phyloP scores from a whole-genome alignment of 1,140 invertebrate genomes.

The Odontomachus brunneus region DNA sequence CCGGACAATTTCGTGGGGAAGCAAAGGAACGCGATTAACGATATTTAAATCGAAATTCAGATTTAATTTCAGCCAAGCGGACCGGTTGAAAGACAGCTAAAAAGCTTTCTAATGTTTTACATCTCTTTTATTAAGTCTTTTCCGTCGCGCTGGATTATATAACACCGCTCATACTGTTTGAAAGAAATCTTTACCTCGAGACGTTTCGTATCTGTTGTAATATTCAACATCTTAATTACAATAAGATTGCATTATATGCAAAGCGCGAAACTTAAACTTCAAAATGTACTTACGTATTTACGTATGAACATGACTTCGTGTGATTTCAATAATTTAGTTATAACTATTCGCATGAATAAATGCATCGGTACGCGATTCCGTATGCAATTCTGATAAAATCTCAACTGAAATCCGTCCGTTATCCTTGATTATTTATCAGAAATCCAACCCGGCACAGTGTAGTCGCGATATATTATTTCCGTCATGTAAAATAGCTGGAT shows the following conservation, averaged over 20 bases:
- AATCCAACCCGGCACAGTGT: not conserved
- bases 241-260: not conserved
- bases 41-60: slow-evolving; percentile 23
- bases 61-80: not conserved
- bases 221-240: not conserved
- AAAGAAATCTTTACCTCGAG: not conserved
- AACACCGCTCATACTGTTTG: too few species aligned
- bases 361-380: slow-evolving; percentile 3
- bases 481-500: slow-evolving; percentile 33
- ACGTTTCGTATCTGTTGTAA: not conserved
- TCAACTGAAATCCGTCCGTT: slow-evolving; percentile 9
- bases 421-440: slow-evolving; percentile 46
- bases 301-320: too few species aligned
- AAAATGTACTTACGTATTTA: not conserved
- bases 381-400: slow-evolving; percentile 30
- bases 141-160: too few species aligned
- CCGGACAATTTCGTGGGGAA: not conserved
- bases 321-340: not conserved
- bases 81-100: not conserved
- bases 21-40: not conserved
- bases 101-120: not conserved
- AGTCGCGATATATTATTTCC: slow-evolving; percentile 37
- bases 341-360: slow-evolving; percentile 30
- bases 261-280: not conserved
- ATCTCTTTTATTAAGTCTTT: not conserved